A percentile compares a stretch with the other conserved stretches of the same genome.
These are phyloP conservation scores for Lagorchestes hirsutus DNA, from an alignment of 2,797 vertebrate genomes.

Conservation along the genomic window DNA sequence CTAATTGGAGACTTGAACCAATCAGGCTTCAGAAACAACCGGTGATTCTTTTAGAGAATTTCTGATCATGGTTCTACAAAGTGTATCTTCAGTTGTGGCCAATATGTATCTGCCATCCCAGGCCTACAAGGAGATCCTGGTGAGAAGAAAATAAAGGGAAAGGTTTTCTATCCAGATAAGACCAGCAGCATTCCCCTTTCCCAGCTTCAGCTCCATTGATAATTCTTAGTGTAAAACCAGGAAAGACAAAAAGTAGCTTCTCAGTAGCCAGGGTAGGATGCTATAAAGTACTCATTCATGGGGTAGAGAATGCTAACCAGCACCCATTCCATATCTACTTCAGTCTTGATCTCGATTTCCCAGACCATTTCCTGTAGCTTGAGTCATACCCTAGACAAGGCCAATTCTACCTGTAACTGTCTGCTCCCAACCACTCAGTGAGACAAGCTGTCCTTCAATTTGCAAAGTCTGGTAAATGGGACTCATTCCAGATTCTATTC, in stretches of 20 bases:
- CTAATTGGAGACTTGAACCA: background rate
- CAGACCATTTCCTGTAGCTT: background rate
- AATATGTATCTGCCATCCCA: background rate
- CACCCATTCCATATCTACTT: background rate
- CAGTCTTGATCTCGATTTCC: background rate
- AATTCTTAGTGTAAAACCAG: background rate
- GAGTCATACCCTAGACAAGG: background rate
- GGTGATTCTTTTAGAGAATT: background rate
- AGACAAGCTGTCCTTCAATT: background rate
- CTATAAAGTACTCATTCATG: background rate
- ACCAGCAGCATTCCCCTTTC: background rate
- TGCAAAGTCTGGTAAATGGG: background rate
- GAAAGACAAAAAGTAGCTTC: background rate
- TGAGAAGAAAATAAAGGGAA: background rate
- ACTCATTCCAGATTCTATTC: background rate
- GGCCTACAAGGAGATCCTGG: background rate
- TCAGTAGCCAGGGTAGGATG: background rate
- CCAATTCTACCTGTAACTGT: background rate
- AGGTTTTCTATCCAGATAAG: background rate
- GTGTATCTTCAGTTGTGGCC: background rate
- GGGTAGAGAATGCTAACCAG: background rate
- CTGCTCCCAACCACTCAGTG: background rate
- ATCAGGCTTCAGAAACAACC: background rate
- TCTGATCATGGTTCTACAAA: background rate
- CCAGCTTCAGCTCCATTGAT: background rate